Percentiles rank a stretch among this genome's conserved stretches.
Conservation (phyloP, 2,888 invertebrate genomes). For the Hydroisotoma schaefferi region DNA sequence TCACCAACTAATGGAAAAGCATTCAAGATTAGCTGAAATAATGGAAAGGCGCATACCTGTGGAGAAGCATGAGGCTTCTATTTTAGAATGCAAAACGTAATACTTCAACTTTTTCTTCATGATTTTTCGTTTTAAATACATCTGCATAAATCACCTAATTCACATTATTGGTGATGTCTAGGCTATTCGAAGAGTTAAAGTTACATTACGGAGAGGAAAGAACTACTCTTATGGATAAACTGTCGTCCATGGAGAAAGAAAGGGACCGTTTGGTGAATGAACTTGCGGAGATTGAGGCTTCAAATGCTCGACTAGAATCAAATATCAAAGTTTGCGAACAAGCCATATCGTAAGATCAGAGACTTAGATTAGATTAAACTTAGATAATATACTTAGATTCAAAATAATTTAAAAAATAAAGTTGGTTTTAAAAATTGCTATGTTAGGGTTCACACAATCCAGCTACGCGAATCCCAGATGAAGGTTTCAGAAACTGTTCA, state of each 20-base stretch:
- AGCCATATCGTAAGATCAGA: constrained; percentile 34
- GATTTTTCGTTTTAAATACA: too few relatives aligned
- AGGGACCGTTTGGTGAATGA: constrained; percentile 32
- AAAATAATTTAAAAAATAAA: too few relatives aligned
- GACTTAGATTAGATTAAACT: too few relatives aligned
- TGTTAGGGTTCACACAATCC: constrained; percentile 13
- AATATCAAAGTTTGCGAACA: constrained; percentile 33
- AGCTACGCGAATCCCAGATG: constrained; percentile 17
- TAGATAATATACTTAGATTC: too few relatives aligned
- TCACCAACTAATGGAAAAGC: constrained; percentile 35
- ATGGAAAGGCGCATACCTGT: constrained; percentile 37
- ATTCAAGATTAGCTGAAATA: constrained; percentile 27
- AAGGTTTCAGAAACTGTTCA: constrained; percentile 27
- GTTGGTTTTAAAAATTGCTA: too few relatives aligned
- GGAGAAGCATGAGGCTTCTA: constrained; percentile 43
- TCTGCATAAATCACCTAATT: not conserved
- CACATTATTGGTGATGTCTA: constrained; percentile 7
- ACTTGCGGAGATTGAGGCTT: constrained; percentile 28
- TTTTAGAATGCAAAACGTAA: constrained; percentile 42
- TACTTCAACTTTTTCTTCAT: too few relatives aligned
- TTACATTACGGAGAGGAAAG: constrained; percentile 38
- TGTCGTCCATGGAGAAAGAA: constrained; percentile 33
- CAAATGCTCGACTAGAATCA: constrained; percentile 31
- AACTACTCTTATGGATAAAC: constrained; percentile 30
- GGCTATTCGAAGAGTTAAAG: constrained; percentile 44